Conservation (phyloP, 1,140 invertebrate species). For the Cydia amplana region DNA sequence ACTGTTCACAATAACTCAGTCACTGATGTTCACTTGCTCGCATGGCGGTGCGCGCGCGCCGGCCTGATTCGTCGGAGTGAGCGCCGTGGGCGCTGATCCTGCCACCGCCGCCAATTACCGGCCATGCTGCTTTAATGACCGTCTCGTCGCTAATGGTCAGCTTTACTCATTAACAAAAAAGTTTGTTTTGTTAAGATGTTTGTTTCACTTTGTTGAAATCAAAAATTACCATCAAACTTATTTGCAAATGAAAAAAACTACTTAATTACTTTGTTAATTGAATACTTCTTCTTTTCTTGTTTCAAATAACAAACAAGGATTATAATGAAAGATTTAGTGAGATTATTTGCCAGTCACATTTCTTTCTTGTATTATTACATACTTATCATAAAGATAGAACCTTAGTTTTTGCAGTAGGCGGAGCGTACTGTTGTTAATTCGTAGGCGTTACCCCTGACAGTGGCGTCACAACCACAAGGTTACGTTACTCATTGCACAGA, state of each 20-base stretch:
- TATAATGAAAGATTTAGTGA: too few relatives aligned
- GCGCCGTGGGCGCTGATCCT: constrained; percentile 64
- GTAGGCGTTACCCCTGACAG: constrained; percentile 61
- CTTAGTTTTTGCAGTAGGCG: constrained; percentile 67
- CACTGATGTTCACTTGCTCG: constrained; percentile 51
- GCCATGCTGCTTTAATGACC: constrained; percentile 57
- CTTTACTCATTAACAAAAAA: constrained; percentile 20
- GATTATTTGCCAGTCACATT: background rate
- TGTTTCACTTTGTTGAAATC: background rate
- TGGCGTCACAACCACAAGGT: constrained; percentile 56
- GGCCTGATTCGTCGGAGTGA: constrained; percentile 59
- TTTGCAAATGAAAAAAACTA: background rate
- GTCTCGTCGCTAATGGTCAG: constrained; percentile 22
- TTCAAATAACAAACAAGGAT: background rate
- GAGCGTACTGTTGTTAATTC: constrained; percentile 61
- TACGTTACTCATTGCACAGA: constrained; percentile 49
- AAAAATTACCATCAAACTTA: background rate
- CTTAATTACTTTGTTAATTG: background rate
- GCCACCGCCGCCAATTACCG: constrained; percentile 37
- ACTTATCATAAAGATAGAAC: constrained; percentile 20
- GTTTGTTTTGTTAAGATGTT: constrained; percentile 4
- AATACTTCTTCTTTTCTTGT: background rate
- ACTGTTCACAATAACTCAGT: constrained; percentile 56
- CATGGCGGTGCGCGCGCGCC: constrained; percentile 51
- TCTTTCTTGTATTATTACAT: background rate